Percentiles rank a stretch among this genome's conserved stretches.
Conservation (phyloP, 35 echinoderm and acorn worm species). For the Stichopus chloronotus region DNA sequence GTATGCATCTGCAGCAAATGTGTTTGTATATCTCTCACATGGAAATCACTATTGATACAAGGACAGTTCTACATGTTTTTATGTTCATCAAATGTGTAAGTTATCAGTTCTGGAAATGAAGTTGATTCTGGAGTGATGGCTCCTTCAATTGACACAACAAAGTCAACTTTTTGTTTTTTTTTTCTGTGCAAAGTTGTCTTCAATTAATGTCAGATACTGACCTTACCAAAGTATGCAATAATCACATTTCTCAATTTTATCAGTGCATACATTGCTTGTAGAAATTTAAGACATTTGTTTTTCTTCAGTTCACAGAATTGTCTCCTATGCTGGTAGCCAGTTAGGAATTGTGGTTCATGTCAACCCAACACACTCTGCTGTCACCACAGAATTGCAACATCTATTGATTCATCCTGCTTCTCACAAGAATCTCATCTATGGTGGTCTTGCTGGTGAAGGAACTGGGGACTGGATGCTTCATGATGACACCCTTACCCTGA, state of each 20-base stretch:
- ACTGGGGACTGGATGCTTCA: constrained; percentile 90
- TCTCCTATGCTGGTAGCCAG: constrained; percentile 68
- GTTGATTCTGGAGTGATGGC: too few relatives aligned
- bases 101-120: too few relatives aligned
- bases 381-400: constrained; percentile 73
- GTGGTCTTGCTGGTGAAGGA: constrained; percentile 74
- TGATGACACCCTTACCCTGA: constrained; percentile 87
- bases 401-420: constrained; percentile 80
- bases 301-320: constrained; percentile 75
- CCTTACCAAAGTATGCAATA: not conserved
- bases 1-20: too few relatives aligned
- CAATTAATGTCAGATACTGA: too few relatives aligned
- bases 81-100: too few relatives aligned
- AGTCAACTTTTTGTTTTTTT: too few relatives aligned
- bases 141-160: too few relatives aligned
- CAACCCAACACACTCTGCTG: constrained; percentile 68
- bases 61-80: too few relatives aligned
- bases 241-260: not conserved
- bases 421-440: constrained; percentile 87
- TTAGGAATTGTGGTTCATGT: constrained; percentile 83
- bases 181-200: too few relatives aligned
- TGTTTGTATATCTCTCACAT: too few relatives aligned
- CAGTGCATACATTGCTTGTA: not conserved
- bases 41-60: too few relatives aligned
- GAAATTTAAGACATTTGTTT: not conserved